These are phyloP conservation scores for Catamblyrhynchus diadema DNA, from an alignment of 2,797 vertebrate species.

Conservation along the genomic window DNA sequence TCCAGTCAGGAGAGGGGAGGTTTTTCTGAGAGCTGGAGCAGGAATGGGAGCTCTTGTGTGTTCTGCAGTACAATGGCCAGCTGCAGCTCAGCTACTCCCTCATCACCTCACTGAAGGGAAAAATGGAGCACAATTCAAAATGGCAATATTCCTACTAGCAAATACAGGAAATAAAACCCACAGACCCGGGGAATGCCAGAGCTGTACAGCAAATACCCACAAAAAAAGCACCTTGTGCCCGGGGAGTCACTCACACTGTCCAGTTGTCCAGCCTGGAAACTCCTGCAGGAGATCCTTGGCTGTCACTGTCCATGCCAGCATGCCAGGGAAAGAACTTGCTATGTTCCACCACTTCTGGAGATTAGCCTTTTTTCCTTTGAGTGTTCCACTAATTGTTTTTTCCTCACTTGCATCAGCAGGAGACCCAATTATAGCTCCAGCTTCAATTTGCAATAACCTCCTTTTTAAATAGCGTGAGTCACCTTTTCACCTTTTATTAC, in stretches of 20 bases:
- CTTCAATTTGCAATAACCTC: conserved; percentile 72
- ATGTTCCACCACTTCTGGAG: conserved; percentile 40
- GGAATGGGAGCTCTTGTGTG: not conserved
- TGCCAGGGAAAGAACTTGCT: conserved; percentile 9
- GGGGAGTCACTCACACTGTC: not conserved
- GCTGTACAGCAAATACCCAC: not conserved
- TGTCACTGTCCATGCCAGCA: not conserved
- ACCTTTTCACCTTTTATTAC: conserved; percentile 76
- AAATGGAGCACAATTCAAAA: not conserved
- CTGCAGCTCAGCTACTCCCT: not conserved
- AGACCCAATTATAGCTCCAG: conserved; percentile 72
- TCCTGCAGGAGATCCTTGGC: not conserved
- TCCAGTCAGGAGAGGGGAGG: not conserved
- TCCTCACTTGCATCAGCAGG: conserved; percentile 72
- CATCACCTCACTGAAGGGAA: not conserved
- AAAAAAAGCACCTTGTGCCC: not conserved
- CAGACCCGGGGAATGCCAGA: not conserved
- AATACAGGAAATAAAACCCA: not conserved
- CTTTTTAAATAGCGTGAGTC: conserved; percentile 72
- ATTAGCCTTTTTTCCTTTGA: conserved; percentile 59
- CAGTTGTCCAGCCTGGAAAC: not conserved
- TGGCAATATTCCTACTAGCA: not conserved
- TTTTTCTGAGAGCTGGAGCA: not conserved
- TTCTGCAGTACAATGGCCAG: not conserved
- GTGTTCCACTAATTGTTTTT: conserved; percentile 76